Conservation (phyloP, 2,797 vertebrate genomes). For the Galagoides demidoff region DNA sequence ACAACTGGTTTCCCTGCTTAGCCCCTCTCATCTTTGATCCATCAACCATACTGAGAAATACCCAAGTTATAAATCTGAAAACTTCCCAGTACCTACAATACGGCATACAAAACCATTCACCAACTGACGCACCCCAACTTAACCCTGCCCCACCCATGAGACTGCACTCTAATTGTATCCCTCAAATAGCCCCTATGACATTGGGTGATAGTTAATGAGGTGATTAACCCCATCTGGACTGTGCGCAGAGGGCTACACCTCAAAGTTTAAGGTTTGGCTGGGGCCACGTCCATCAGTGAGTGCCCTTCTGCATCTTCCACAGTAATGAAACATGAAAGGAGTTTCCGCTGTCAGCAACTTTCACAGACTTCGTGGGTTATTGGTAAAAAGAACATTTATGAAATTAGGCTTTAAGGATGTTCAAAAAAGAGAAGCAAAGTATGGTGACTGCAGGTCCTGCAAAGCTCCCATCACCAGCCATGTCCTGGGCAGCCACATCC, state of each 20-base stretch:
- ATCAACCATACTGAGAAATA: background rate
- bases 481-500: background rate
- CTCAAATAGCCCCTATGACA: background rate
- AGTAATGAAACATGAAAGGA: background rate
- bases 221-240: background rate
- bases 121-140: background rate
- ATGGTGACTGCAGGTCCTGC: background rate
- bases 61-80: background rate
- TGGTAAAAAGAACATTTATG: background rate
- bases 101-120: background rate
- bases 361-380: background rate
- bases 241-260: background rate
- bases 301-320: background rate
- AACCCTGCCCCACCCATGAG: background rate
- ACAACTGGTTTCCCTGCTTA: background rate
- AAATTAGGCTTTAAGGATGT: slow-evolving; percentile 16
- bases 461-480: background rate
- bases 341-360: background rate
- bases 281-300: background rate
- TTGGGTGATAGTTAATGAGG: background rate
- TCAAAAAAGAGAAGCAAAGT: background rate
- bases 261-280: background rate
- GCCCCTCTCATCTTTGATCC: background rate
- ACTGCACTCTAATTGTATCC: background rate
- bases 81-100: background rate